A percentile compares a stretch with the other conserved stretches of the same genome.
phyloP scores from a whole-genome alignment of 2,888 invertebrate genomes.

The Pollenia griseotomentosa region DNA sequence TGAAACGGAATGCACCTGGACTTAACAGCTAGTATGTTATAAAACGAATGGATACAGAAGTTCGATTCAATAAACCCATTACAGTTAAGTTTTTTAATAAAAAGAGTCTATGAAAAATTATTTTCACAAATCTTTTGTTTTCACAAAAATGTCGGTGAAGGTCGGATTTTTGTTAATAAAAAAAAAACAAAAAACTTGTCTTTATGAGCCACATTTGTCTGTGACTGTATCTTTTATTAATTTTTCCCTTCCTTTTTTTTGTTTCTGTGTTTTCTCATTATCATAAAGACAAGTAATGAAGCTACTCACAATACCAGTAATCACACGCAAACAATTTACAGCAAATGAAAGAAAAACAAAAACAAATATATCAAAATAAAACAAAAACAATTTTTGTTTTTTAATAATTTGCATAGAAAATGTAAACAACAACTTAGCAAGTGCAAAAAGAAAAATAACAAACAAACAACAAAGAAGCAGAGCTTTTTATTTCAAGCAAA shows the following conservation, averaged over 20 bases:
- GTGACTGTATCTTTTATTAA: neutral
- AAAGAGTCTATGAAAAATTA: too few relatives aligned
- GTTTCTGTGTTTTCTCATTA: neutral
- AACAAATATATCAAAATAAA: neutral
- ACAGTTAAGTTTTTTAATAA: too few relatives aligned
- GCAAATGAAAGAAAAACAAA: neutral
- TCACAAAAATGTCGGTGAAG: too few relatives aligned
- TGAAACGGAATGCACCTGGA: too few relatives aligned
- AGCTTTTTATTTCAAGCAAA: neutral
- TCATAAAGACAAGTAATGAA: neutral
- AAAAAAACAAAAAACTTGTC: neutral
- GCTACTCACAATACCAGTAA: too few relatives aligned
- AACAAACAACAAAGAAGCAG: neutral
- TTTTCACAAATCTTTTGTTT: too few relatives aligned
- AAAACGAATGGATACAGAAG: too few relatives aligned
- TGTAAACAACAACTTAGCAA: slow-evolving; percentile 3
- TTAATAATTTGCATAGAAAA: slow-evolving; percentile 5
- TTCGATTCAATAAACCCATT: too few relatives aligned
- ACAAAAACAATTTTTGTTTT: neutral
- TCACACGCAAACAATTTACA: neutral
- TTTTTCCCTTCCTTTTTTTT: neutral
- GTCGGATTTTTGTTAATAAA: too few relatives aligned
- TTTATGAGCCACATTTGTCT: neutral
- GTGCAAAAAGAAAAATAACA: neutral
- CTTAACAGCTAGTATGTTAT: too few relatives aligned